phyloP scores from a whole-genome alignment of 2,888 invertebrate genomes.

The Drosophila niveifrons region DNA sequence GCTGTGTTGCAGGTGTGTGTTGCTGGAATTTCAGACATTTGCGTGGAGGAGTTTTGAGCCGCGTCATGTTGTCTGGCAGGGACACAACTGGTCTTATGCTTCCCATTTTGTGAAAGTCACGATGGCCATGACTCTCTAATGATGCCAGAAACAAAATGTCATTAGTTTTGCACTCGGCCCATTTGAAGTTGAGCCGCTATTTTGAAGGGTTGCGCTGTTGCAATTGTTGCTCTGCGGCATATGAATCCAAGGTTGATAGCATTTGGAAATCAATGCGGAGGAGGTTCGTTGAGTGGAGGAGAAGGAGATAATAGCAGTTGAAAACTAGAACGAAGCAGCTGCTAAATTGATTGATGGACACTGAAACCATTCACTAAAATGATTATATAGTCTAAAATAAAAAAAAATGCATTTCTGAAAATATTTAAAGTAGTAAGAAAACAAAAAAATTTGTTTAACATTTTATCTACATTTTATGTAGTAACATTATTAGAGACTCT shows the following conservation, averaged over 20 bases:
- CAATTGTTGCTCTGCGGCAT: conserved; percentile 28
- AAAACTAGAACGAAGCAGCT: conserved; percentile 20
- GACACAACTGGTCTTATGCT: not conserved
- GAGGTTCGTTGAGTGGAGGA: not conserved
- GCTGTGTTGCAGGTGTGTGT: conserved; percentile 53
- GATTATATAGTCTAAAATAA: not conserved
- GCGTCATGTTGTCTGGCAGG: conserved; percentile 74
- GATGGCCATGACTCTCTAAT: conserved; percentile 70
- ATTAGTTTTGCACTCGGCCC: conserved; percentile 75
- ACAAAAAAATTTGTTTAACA: too few relatives aligned
- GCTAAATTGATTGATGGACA: conserved; percentile 8
- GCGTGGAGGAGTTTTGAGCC: conserved; percentile 37
- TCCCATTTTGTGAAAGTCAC: conserved; percentile 65
- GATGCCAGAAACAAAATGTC: conserved; percentile 72
- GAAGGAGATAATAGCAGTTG: not conserved
- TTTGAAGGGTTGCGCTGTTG: conserved; percentile 49
- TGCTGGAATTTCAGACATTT: conserved; percentile 46
- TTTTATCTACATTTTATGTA: too few relatives aligned
- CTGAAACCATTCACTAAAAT: not conserved
- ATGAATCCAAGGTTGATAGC: conserved; percentile 45
- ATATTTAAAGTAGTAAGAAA: too few relatives aligned
- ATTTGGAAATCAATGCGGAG: conserved; percentile 1
- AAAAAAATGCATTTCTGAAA: not conserved
- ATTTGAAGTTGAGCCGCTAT: conserved; percentile 65
- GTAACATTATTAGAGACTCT: too few relatives aligned